These are phyloP conservation scores for Myzus persicae DNA, from an alignment of 1,140 invertebrate species.

Conservation along the genomic window DNA sequence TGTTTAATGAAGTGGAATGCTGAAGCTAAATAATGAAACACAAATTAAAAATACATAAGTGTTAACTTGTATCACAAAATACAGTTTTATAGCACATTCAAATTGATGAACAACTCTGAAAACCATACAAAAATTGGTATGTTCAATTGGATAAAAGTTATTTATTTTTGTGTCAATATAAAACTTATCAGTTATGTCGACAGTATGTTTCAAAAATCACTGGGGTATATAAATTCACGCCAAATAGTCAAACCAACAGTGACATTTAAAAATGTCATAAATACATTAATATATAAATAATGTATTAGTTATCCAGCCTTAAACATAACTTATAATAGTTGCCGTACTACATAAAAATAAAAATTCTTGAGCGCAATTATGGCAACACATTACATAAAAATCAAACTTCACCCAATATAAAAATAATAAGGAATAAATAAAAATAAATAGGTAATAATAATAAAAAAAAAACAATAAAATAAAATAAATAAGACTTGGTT, in stretches of 20 bases:
- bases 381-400: not conserved
- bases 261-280: not conserved
- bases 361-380: constrained; percentile 47
- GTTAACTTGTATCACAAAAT: not conserved
- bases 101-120: not conserved
- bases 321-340: constrained; percentile 8
- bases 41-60: not conserved
- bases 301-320: not conserved
- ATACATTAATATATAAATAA: not conserved
- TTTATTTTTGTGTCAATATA: not conserved
- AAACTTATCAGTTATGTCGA: not conserved
- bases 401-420: not conserved
- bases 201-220: not conserved
- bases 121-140: not conserved
- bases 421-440: not conserved
- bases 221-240: not conserved
- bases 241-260: constrained; percentile 16
- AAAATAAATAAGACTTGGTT: constrained; percentile 32
- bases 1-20: not conserved
- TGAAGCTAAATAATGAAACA: not conserved
- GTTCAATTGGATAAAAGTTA: not conserved
- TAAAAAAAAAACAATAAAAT: constrained; percentile 12
- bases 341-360: constrained; percentile 2
- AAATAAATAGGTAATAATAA: not conserved
- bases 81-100: not conserved